These are phyloP conservation scores for Austrolebias charrua DNA, from an alignment of 2,797 vertebrate genomes.

Conservation along the genomic window DNA sequence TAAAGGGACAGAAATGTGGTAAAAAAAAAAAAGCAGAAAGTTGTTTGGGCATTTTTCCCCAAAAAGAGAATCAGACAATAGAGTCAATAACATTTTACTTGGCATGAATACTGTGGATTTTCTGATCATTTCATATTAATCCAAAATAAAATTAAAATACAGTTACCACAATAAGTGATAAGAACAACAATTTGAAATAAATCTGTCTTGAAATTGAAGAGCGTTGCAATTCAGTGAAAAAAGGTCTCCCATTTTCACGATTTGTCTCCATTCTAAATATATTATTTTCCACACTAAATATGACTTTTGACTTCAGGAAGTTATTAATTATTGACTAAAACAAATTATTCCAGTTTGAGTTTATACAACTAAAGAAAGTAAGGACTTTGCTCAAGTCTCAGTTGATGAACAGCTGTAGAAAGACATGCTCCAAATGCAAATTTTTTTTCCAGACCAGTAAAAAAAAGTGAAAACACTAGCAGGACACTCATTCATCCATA, in stretches of 20 bases:
- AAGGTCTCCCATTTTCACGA: too few species aligned
- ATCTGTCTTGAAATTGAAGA: not conserved
- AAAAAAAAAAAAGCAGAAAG: too few species aligned
- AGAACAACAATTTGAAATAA: not conserved
- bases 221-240: not conserved
- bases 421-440: constrained; percentile 44
- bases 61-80: too few species aligned
- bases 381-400: constrained; percentile 44
- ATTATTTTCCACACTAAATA: constrained; percentile 1
- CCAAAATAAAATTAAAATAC: not conserved
- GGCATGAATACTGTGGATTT: not conserved
- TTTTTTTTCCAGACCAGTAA: constrained; percentile 46
- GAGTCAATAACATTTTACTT: too few species aligned
- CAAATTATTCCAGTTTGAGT: constrained; percentile 29
- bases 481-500: constrained; percentile 53
- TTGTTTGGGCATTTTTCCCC: too few species aligned
- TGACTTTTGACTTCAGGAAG: constrained; percentile 14
- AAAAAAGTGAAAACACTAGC: constrained; percentile 51
- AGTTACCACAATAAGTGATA: not conserved
- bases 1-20: too few species aligned
- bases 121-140: not conserved
- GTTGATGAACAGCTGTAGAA: constrained; percentile 32
- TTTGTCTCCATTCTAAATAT: constrained; percentile 7
- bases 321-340: constrained; percentile 10
- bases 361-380: constrained; percentile 11